A percentile compares a stretch with the other conserved stretches of the same genome.
Conservation (phyloP, 37 sponge, comb jelly and placozoan genomes). For the Beroe forskalii region DNA sequence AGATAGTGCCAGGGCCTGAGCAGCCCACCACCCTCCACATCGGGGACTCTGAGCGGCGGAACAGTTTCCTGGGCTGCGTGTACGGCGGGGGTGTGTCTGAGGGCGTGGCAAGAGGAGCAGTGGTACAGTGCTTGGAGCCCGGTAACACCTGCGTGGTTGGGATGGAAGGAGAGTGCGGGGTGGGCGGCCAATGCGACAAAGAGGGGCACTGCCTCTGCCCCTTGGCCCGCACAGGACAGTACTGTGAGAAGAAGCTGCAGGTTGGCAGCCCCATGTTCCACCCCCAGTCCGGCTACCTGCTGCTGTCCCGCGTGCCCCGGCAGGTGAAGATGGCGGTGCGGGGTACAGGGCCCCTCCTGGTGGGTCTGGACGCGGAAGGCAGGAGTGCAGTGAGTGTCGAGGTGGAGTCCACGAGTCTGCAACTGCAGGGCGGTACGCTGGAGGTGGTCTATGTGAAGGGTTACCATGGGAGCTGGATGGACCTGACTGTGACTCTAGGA, state of each 20-base stretch:
- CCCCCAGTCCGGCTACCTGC: background rate
- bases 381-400: background rate
- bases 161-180: background rate
- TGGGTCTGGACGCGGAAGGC: background rate
- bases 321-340: background rate
- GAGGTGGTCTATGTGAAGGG: background rate
- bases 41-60: background rate
- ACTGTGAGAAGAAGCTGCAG: background rate
- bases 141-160: conserved; percentile 20
- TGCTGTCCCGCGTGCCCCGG: background rate
- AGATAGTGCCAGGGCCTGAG: background rate
- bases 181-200: conserved; percentile 5
- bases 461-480: conserved; percentile 18
- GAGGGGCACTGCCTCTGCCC: conserved; percentile 14
- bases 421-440: background rate
- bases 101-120: background rate
- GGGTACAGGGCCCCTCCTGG: background rate
- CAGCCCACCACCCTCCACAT: background rate
- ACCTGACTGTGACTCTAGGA: background rate
- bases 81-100: background rate
- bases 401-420: background rate
- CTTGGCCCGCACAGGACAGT: background rate
- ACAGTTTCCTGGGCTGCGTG: conserved; percentile 36
- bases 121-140: background rate
- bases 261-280: conserved; percentile 22